Conservation (phyloP, 2,888 invertebrate genomes). For the Conomelus anceps region DNA sequence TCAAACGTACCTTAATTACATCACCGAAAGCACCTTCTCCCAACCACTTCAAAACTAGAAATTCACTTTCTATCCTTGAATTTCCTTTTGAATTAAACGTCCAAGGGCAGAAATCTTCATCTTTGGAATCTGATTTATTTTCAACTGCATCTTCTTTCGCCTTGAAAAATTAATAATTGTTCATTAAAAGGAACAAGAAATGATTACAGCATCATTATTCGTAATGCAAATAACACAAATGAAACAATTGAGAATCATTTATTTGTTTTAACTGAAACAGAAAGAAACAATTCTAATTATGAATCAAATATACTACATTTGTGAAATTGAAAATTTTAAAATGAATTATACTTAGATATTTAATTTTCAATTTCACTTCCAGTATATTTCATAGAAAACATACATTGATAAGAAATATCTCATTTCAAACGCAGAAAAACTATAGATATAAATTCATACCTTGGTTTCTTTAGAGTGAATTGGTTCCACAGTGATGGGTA, state of each 20-base stretch:
- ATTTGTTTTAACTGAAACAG: too few species aligned
- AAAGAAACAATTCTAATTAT: too few species aligned
- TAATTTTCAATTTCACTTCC: too few species aligned
- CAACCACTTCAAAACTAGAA: slow-evolving; percentile 71
- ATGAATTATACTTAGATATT: too few species aligned
- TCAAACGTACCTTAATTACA: slow-evolving; percentile 70
- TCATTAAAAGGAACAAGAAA: neutral
- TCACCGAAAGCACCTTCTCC: slow-evolving; percentile 96
- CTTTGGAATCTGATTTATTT: neutral
- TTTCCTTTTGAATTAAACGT: slow-evolving; percentile 38
- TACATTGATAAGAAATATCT: too few species aligned
- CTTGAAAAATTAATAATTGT: neutral
- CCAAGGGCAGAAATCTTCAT: slow-evolving; percentile 19
- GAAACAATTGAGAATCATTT: too few species aligned
- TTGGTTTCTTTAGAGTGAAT: neutral
- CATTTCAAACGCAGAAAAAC: too few species aligned
- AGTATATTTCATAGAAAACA: neutral
- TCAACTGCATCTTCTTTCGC: neutral
- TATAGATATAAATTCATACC: neutral
- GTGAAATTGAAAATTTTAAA: too few species aligned
- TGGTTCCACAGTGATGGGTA: neutral
- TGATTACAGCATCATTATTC: neutral
- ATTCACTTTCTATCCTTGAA: slow-evolving; percentile 72
- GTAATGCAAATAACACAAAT: neutral
- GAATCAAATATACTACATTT: too few species aligned